phyloP scores from a whole-genome alignment of 2,888 invertebrate genomes.

The Aleiodes leptofemur region DNA sequence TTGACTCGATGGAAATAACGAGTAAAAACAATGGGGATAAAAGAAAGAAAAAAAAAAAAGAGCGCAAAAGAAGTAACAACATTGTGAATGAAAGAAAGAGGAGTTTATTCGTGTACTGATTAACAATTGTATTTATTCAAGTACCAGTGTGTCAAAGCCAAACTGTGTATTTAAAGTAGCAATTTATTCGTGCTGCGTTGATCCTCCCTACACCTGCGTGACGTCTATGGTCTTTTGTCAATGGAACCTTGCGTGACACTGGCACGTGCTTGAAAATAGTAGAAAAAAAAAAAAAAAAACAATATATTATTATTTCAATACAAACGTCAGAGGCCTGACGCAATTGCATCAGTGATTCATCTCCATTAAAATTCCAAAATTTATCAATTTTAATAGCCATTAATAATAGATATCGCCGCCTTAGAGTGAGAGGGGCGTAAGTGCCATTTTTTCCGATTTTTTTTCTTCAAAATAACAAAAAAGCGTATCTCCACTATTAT shows the following conservation, averaged over 20 bases:
- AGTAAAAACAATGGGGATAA: not conserved
- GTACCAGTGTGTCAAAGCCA: conserved; percentile 5
- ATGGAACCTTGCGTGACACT: conserved; percentile 35
- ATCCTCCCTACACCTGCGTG: conserved; percentile 18
- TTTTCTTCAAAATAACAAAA: no score
- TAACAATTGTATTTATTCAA: conserved; percentile 2
- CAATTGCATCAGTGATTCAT: conserved; percentile 14
- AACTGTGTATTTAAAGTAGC: conserved; percentile 19
- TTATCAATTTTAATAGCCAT: not conserved
- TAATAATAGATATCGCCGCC: not conserved
- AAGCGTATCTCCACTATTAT: no score
- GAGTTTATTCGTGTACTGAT: no score
- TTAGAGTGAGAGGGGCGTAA: no score
- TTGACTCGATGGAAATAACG: conserved; percentile 26
- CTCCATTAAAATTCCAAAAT: not conserved
- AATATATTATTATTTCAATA: not conserved
- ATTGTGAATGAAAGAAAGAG: conserved; percentile 6
- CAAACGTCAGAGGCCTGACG: not conserved
- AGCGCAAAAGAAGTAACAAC: not conserved
- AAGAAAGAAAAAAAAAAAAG: conserved; percentile 1
- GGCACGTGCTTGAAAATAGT: conserved; percentile 2
- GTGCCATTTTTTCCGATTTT: no score
- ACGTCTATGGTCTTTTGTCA: conserved; percentile 28
- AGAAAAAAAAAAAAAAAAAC: not conserved
- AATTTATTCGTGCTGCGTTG: conserved; percentile 24